Base-by-base conservation (phyloP, 2,888 invertebrate species). In the Tinea semifulvella region DNA sequence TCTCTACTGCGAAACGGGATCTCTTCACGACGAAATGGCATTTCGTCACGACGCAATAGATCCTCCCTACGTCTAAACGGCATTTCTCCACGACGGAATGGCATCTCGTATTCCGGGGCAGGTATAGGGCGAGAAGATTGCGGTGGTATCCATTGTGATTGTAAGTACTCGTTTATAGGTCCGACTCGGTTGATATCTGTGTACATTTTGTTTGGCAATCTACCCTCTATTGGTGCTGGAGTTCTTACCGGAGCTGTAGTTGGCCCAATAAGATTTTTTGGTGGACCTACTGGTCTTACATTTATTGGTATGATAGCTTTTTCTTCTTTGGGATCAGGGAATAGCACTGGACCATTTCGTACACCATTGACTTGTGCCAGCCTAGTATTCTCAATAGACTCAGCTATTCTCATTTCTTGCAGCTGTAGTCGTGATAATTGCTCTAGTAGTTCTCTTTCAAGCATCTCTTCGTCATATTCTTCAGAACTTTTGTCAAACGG, bases 161-260 rank as follows among this genome's bases (percentile, higher is more conserved):
- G 48, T 3, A 59, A 42, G 45, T 53, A 56, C 35, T 52, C 48
- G 46, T 53, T 53, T 2, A 59, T 52, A 28, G 51, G 45, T 13
- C 53, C 50, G 27, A 46, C 53, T 40, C 51, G 47, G 10, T 50
- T 47, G 22, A 61, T 53, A 47, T 62, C 53, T 25, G 61, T 62
- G 26, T 51, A 50, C 16, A 56, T 49, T 5, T 48, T 50, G 3
- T 40, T 40, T 11, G 40, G 40, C 13, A 40, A 22, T 22, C 40
- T 22, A 36, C 20, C 18, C 13, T 17, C 19, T 20, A 22, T 18
- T 10, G 35, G 43, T 16, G 27, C 22, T 3, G 46, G 38, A 18
- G 49, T 45, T 16, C 27, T 35, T 13, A 22, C n/a, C n/a, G 22
- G n/a, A 19, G 13, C 2, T 20, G n/a, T 18, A 36, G 3, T 22